Conservation (phyloP, 2,113 vertebrate species). For the Tragelaphus buxtoni region DNA sequence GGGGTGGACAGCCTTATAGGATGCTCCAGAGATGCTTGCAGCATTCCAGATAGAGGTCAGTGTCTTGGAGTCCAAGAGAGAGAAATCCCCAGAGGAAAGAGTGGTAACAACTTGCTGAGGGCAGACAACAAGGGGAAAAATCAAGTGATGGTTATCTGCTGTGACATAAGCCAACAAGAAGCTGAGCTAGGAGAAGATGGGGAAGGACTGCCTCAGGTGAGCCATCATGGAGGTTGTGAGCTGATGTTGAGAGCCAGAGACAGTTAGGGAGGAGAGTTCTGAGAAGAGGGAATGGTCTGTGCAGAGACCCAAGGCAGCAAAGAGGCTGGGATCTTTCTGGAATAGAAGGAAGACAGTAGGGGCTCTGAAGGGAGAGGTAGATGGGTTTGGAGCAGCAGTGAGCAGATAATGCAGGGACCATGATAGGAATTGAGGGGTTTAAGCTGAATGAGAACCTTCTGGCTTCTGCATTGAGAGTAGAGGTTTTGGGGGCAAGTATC, state of each 20-base stretch:
- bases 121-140: neutral
- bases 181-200: neutral
- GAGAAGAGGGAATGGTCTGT: neutral
- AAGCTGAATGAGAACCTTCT: neutral
- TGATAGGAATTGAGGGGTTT: neutral
- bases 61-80: neutral
- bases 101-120: neutral
- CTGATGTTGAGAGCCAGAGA: neutral
- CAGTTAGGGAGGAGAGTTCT: neutral
- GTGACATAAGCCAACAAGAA: neutral
- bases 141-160: neutral
- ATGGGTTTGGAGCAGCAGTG: neutral
- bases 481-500: neutral
- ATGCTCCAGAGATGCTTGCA: neutral
- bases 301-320: neutral
- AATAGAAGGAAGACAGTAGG: neutral
- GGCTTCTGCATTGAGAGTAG: neutral
- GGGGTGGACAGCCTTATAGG: neutral
- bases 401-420: neutral
- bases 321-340: neutral
- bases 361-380: neutral
- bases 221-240: neutral
- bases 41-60: neutral
- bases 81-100: neutral
- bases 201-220: neutral